phyloP scores from a whole-genome alignment of 2,797 vertebrate species.

The Erpetoichthys calabaricus region DNA sequence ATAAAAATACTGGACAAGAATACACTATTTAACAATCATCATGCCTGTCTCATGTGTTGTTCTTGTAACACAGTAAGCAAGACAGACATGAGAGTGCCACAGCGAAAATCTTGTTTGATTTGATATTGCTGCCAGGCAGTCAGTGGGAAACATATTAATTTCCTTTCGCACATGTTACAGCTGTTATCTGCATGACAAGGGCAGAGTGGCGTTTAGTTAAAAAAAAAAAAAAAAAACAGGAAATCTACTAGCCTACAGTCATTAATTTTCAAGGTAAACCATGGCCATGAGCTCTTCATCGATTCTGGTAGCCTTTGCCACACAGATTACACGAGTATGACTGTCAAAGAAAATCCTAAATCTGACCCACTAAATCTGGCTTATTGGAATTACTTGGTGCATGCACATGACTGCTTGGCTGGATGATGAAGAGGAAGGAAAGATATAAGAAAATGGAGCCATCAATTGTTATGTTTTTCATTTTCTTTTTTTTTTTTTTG shows the following conservation, averaged over 20 bases:
- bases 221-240: slow-evolving; percentile 17
- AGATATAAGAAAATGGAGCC: slow-evolving; percentile 1
- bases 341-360: slow-evolving; percentile 5
- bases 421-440: too few relatives aligned
- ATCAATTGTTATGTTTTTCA: neutral
- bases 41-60: slow-evolving; percentile 3
- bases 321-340: slow-evolving; percentile 9
- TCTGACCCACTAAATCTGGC: slow-evolving; percentile 1
- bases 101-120: slow-evolving; percentile 30
- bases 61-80: neutral
- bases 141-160: slow-evolving; percentile 53
- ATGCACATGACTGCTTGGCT: neutral
- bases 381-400: neutral
- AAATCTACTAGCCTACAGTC: slow-evolving; percentile 18
- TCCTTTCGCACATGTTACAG: slow-evolving; percentile 38
- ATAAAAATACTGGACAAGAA: neutral
- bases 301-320: slow-evolving; percentile 7
- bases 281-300: slow-evolving; percentile 8
- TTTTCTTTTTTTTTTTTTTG: neutral
- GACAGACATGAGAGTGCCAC: slow-evolving; percentile 7
- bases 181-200: slow-evolving; percentile 52
- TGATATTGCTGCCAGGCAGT: slow-evolving; percentile 48
- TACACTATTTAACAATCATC: neutral
- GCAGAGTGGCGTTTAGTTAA: slow-evolving; percentile 38
- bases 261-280: slow-evolving; percentile 7